Conservation (phyloP, 2,113 vertebrate genomes). For the Anoura caudifer region DNA sequence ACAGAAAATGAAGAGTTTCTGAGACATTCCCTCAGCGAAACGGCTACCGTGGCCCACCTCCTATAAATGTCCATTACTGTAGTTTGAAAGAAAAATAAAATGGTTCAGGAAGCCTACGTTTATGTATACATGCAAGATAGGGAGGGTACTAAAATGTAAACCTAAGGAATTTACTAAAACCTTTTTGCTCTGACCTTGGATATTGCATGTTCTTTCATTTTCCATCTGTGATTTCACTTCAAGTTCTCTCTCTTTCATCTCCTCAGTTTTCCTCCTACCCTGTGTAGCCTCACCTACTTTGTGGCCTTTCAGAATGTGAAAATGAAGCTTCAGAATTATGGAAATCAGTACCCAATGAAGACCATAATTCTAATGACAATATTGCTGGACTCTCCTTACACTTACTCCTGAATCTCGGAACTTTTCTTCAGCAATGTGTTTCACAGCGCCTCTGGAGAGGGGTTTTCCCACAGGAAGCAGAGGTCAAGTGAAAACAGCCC, state of each 20-base stretch:
- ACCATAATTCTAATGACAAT: conserved; percentile 6
- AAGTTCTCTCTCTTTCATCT: background rate
- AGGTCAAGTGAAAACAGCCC: conserved; percentile 44
- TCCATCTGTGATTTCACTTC: background rate
- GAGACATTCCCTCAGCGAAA: conserved; percentile 22
- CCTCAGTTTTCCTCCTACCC: background rate
- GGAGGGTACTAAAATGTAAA: background rate
- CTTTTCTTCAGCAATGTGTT: background rate
- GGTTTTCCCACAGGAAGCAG: conserved; percentile 51
- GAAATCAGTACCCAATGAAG: conserved; percentile 40
- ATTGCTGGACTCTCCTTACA: conserved; percentile 9
- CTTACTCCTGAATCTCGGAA: conserved; percentile 22
- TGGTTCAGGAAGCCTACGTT: conserved; percentile 16
- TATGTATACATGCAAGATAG: background rate
- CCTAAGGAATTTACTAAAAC: conserved; percentile 8
- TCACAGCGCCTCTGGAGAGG: background rate
- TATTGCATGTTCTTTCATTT: conserved; percentile 8
- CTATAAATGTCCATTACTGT: background rate
- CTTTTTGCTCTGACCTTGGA: conserved; percentile 7
- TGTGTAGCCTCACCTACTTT: background rate
- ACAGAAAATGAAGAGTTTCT: conserved; percentile 45
- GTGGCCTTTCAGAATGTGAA: conserved; percentile 36
- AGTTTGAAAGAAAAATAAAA: conserved; percentile 19
- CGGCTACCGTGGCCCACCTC: background rate
- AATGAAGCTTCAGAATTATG: conserved; percentile 44